Conservation (phyloP, 2,113 vertebrate species). For the Macrotus californicus region DNA sequence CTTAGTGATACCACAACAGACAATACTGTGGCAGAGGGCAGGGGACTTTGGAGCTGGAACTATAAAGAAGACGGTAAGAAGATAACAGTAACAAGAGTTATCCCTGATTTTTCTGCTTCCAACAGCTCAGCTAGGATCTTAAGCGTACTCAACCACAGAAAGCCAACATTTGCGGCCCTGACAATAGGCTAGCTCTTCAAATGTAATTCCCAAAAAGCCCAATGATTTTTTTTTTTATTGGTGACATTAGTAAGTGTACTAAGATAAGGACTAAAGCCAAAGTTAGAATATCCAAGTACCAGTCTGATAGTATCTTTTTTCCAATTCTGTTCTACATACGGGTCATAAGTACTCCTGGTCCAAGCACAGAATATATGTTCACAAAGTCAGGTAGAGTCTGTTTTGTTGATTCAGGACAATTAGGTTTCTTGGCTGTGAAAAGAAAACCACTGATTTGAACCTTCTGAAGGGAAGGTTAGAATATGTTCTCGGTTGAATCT, state of each 20-base stretch:
- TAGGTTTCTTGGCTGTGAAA: not conserved
- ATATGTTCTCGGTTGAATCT: not conserved
- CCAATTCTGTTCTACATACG: not conserved
- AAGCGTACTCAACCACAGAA: not conserved
- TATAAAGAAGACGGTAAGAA: not conserved
- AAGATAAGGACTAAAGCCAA: not conserved
- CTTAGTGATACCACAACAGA: not conserved
- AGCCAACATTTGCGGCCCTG: not conserved
- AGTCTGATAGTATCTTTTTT: not conserved
- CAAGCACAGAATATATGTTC: not conserved
- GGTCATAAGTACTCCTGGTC: not conserved
- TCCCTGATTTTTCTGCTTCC: not conserved
- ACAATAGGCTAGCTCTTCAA: not conserved
- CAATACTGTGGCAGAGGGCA: not conserved
- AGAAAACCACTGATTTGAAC: constrained; percentile 7
- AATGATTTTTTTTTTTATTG: not conserved
- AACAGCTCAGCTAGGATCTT: not conserved
- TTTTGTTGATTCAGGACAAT: constrained; percentile 1
- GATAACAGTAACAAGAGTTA: not conserved
- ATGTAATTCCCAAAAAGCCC: not conserved
- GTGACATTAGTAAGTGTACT: not conserved
- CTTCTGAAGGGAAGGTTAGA: not conserved
- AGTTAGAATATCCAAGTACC: not conserved
- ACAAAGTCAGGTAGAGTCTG: not conserved
- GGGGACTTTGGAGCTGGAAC: accelerated